Percentiles rank a stretch among this genome's conserved stretches.
Evolutionary conservation across 1,140 invertebrate species (phyloP).

Genomic region (Trichomalopsis sarcophagae): DNA sequence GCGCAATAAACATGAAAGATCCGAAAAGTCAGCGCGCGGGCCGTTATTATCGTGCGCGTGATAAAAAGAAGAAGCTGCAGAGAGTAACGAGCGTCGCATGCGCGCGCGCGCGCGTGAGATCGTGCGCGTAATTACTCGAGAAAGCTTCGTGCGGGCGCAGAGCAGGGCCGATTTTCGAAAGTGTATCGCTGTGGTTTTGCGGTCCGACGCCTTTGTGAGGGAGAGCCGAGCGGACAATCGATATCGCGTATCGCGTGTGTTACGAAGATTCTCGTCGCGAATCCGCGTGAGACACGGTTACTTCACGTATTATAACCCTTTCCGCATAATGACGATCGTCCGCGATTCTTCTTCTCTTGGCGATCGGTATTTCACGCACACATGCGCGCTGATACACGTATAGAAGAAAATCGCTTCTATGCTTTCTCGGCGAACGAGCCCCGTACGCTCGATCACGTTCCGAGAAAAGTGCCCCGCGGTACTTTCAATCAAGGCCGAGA

Average conservation of each 20-base stretch:
- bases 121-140: conserved; percentile 19
- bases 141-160: neutral
- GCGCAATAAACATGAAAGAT: neutral
- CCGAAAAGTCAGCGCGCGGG: conserved; percentile 1
- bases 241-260: neutral
- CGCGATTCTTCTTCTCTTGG: too few species aligned
- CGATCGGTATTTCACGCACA: too few species aligned
- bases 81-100: neutral
- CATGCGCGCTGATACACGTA: neutral
- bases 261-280: neutral
- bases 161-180: conserved; percentile 27
- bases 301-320: too few species aligned
- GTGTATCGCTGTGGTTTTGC: conserved; percentile 27
- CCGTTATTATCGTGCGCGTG: conserved; percentile 29
- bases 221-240: conserved; percentile 26
- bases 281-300: neutral
- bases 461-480: conserved; percentile 54
- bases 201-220: conserved; percentile 23
- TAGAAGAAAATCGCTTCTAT: neutral
- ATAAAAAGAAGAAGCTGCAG: neutral
- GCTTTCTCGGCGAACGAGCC: too few species aligned
- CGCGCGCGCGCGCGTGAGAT: conserved; percentile 23
- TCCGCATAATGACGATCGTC: too few species aligned
- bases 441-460: conserved; percentile 56
- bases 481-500: conserved; percentile 54